These are phyloP conservation scores for Eupithecia subfuscata DNA, from an alignment of 2,888 invertebrate genomes.

Conservation along the genomic window DNA sequence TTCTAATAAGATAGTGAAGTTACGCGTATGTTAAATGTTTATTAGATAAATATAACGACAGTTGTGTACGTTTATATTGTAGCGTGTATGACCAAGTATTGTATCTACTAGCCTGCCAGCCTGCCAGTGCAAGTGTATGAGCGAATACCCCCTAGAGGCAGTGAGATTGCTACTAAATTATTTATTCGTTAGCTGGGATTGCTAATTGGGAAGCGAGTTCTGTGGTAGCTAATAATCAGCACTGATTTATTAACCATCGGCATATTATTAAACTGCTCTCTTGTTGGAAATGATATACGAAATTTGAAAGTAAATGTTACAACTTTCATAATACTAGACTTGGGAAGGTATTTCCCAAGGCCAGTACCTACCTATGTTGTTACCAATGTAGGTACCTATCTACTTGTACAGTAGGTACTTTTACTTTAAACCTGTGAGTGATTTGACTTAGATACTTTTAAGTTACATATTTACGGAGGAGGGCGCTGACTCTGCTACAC, in stretches of 20 bases:
- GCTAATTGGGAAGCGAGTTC: neutral
- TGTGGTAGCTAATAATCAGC: neutral
- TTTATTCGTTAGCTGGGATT: slow-evolving; percentile 52
- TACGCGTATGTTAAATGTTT: slow-evolving; percentile 57
- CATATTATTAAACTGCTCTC: neutral
- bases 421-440: too few species aligned
- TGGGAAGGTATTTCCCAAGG: too few species aligned
- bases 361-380: too few species aligned
- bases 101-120: slow-evolving; percentile 40
- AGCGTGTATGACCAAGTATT: slow-evolving; percentile 71
- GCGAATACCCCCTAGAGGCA: slow-evolving; percentile 61
- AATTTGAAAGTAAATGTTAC: neutral
- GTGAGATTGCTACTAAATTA: slow-evolving; percentile 50
- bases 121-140: slow-evolving; percentile 52
- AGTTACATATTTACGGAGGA: too few species aligned
- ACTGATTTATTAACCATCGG: neutral
- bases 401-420: too few species aligned
- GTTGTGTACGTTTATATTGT: slow-evolving; percentile 70
- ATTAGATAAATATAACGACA: slow-evolving; percentile 49
- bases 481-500: too few species aligned
- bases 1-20: slow-evolving; percentile 52
- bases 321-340: neutral
- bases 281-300: neutral
- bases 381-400: neutral
- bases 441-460: too few species aligned